These are phyloP conservation scores for Atopsyche davidsoni DNA, from an alignment of 1,140 invertebrate species.

Conservation along the genomic window DNA sequence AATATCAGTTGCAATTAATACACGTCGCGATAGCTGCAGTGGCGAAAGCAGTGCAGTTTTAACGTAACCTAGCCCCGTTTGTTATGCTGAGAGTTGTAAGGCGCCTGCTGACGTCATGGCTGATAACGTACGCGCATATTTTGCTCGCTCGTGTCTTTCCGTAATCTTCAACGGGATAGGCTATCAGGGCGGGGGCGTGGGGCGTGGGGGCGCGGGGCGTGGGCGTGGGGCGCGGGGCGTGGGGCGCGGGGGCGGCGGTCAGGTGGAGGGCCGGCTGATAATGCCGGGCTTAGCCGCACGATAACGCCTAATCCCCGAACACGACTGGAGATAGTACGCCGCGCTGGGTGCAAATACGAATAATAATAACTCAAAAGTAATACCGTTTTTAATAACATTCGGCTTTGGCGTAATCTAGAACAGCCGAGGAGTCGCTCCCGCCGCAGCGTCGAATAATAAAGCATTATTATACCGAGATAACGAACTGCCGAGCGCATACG, in stretches of 20 bases:
- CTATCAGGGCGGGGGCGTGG: slow-evolving; percentile 15
- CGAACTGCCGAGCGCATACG: slow-evolving; percentile 26
- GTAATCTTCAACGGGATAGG: no score
- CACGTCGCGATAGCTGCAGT: no score
- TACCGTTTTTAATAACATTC: slow-evolving; percentile 20
- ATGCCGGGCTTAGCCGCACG: slow-evolving; percentile 14
- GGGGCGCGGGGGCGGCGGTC: neutral
- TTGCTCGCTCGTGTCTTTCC: no score
- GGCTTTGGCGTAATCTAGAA: slow-evolving; percentile 11
- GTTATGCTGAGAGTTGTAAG: no score
- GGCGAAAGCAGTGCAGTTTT: no score
- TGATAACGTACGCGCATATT: no score
- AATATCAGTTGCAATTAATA: no score
- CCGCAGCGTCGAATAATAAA: slow-evolving; percentile 15
- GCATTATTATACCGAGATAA: slow-evolving; percentile 31
- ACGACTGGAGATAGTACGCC: slow-evolving; percentile 10
- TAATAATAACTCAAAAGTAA: slow-evolving; percentile 22
- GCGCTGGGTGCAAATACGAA: slow-evolving; percentile 11
- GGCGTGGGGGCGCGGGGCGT: slow-evolving; percentile 26
- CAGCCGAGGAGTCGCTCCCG: neutral
- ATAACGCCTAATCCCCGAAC: slow-evolving; percentile 17
- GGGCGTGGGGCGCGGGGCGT: neutral
- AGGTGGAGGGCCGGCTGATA: slow-evolving; percentile 18
- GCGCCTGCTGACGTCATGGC: no score
- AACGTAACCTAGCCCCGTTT: no score